phyloP scores from a whole-genome alignment of 2,888 invertebrate genomes.

The Trachelus tabidus region DNA sequence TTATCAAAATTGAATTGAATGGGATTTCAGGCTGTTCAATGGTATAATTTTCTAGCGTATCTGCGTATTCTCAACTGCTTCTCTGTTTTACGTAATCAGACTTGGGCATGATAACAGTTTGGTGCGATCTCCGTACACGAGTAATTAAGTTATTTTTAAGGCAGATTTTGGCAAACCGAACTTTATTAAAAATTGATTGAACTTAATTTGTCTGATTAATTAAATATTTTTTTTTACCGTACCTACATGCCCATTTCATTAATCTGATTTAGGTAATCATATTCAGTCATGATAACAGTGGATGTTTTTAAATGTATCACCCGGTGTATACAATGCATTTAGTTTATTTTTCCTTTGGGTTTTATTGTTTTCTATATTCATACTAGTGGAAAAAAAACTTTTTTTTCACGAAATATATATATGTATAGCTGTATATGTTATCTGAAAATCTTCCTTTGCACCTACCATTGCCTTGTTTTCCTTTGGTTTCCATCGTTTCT shows the following conservation, averaged over 20 bases:
- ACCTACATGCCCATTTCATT: too few species aligned
- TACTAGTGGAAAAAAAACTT: neutral
- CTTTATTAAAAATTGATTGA: neutral
- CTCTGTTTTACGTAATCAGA: neutral
- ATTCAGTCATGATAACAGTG: neutral
- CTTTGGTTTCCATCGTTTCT: neutral
- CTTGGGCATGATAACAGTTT: neutral
- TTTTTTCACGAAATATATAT: neutral
- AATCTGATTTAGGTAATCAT: too few species aligned
- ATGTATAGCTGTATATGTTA: neutral
- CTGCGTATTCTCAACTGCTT: neutral
- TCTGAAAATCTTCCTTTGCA: neutral
- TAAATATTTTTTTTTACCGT: too few species aligned
- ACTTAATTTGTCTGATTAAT: neutral
- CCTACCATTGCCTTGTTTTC: neutral
- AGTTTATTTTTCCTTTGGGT: neutral
- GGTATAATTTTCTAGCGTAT: neutral
- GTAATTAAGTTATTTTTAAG: neutral
- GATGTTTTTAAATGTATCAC: too few species aligned
- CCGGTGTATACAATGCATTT: neutral
- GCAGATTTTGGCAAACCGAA: neutral
- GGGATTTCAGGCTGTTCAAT: neutral
- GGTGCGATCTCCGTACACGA: too few species aligned
- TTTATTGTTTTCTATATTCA: neutral
- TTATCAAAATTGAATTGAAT: constrained; percentile 9